phyloP scores from a whole-genome alignment of 2,113 vertebrate genomes.

The Cryptotis parvus region DNA sequence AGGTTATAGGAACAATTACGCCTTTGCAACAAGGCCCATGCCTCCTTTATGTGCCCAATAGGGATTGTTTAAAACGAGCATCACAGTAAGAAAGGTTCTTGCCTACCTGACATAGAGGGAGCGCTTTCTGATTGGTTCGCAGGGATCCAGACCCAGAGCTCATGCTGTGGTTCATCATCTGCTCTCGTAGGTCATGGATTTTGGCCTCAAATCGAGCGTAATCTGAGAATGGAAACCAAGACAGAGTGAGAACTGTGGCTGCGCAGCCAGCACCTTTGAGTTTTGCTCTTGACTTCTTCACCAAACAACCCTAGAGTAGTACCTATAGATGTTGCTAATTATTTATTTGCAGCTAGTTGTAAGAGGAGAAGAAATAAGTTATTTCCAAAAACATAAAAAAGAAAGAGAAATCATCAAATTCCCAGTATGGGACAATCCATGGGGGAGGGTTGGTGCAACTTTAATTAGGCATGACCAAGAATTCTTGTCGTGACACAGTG shows the following conservation, averaged over 20 bases:
- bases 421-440: not conserved
- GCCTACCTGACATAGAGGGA: slow-evolving; percentile 97
- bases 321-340: not conserved
- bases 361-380: not conserved
- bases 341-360: not conserved
- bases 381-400: not conserved
- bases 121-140: slow-evolving; percentile 97
- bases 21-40: not conserved
- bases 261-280: not conserved
- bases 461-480: not conserved
- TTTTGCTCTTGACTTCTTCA: not conserved
- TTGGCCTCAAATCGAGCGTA: slow-evolving; percentile 98
- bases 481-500: not conserved
- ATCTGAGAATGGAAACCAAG: slow-evolving; percentile 88
- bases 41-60: slow-evolving; percentile 13
- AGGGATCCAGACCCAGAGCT: slow-evolving; percentile 98
- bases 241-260: not conserved
- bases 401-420: not conserved
- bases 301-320: not conserved
- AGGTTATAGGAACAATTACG: not conserved
- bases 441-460: not conserved
- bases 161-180: slow-evolving; percentile 99
- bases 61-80: fast-evolving
- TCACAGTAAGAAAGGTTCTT: slow-evolving; percentile 11
- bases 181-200: slow-evolving; percentile 99